Evolutionary conservation across 2,888 invertebrate species (phyloP).

Genomic region (Epinotia bilunana): DNA sequence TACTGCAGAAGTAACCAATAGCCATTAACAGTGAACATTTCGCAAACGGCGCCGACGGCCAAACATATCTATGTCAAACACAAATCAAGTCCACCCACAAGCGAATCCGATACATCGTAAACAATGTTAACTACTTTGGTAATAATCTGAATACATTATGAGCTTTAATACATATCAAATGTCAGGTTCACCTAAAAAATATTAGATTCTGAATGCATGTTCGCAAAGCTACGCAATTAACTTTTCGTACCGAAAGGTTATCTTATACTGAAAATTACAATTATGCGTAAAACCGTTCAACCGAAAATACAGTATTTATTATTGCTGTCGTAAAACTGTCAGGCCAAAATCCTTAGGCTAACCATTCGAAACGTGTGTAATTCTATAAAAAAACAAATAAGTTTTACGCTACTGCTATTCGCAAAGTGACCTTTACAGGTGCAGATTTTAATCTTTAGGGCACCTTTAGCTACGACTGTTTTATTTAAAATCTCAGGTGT

Average conservation of each 20-base stretch:
- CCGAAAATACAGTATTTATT: neutral
- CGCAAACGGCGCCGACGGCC: conserved; percentile 17
- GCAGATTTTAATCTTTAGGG: neutral
- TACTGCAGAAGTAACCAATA: neutral
- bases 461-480: neutral
- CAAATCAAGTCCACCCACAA: conserved; percentile 47
- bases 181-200: too few species aligned
- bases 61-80: conserved; percentile 38
- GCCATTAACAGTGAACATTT: conserved; percentile 13
- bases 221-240: too few species aligned
- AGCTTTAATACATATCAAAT: too few species aligned
- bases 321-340: neutral
- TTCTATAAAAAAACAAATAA: neutral
- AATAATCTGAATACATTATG: conserved; percentile 22
- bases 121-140: conserved; percentile 8
- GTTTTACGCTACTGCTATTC: neutral
- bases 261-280: too few species aligned
- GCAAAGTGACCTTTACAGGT: neutral
- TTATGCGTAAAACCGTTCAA: neutral
- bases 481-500: neutral
- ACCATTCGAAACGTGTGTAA: neutral
- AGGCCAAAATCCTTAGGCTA: neutral
- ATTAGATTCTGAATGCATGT: too few species aligned
- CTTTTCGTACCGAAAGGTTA: too few species aligned
- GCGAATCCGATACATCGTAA: conserved; percentile 32